phyloP scores from a whole-genome alignment of 2,888 invertebrate species.

The Candidula unifasciata region DNA sequence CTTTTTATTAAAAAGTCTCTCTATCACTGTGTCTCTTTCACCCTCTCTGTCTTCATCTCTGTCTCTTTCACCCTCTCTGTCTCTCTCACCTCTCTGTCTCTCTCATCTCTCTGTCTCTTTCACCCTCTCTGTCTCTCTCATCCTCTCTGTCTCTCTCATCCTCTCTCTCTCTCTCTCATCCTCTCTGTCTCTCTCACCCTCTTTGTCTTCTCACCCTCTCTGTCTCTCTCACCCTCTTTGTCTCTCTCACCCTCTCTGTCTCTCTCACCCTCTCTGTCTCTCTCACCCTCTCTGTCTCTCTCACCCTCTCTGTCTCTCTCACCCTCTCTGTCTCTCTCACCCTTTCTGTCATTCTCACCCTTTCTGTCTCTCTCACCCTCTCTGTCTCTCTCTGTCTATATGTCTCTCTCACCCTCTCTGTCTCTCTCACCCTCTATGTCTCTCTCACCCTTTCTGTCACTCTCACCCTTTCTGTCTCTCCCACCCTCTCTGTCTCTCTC shows the following conservation, averaged over 20 bases:
- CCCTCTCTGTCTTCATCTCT: not conserved
- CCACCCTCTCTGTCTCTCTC: no score
- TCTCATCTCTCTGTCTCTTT: not conserved
- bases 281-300: no score
- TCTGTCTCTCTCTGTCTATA: no score
- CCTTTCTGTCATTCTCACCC: no score
- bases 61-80: not conserved
- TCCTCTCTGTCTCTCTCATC: not conserved
- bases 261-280: no score
- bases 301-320: no score
- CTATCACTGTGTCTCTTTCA: not conserved
- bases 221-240: not conserved
- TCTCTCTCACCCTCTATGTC: no score
- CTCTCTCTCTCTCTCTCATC: not conserved
- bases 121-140: slow-evolving; percentile 1
- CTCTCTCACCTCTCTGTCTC: not conserved
- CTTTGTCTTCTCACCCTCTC: not conserved
- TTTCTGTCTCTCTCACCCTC: no score
- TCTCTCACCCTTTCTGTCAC: no score
- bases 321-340: no score
- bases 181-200: not conserved
- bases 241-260: not conserved
- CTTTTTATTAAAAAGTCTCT: not conserved
- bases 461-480: no score
- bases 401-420: no score